phyloP scores from a whole-genome alignment of 1,140 invertebrate genomes.

The Drosophila athabasca region DNA sequence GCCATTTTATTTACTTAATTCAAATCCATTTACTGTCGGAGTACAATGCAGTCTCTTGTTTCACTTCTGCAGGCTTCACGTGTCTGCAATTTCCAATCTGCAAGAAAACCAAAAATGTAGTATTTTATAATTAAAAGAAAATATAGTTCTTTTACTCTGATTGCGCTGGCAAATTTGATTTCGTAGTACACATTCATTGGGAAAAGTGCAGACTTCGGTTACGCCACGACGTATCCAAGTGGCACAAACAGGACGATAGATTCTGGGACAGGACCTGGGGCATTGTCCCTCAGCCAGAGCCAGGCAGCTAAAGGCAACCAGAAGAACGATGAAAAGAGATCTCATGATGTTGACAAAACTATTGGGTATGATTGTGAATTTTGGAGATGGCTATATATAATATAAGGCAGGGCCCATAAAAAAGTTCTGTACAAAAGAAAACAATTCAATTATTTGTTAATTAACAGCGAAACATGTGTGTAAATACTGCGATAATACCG shows the following conservation, averaged over 20 bases:
- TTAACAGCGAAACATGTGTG: constrained; percentile 10
- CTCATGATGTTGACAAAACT: constrained; percentile 21
- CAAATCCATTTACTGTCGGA: background rate
- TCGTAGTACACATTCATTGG: constrained; percentile 15
- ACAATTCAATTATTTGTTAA: background rate
- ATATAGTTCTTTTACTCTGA: constrained; percentile 14
- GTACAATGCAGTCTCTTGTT: constrained; percentile 10
- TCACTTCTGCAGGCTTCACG: background rate
- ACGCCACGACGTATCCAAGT: constrained; percentile 6
- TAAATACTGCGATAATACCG: background rate
- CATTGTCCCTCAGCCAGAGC: constrained; percentile 16
- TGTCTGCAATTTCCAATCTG: constrained; percentile 22
- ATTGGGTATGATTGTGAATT: background rate
- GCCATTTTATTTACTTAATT: background rate
- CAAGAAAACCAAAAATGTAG: background rate
- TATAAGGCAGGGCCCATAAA: constrained; percentile 14
- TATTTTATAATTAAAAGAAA: background rate
- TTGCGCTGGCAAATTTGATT: constrained; percentile 21
- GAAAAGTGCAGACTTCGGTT: constrained; percentile 25
- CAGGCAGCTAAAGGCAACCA: constrained; percentile 22
- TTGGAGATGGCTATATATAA: constrained; percentile 24
- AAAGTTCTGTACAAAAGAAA: background rate
- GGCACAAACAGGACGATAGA: constrained; percentile 28
- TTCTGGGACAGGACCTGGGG: constrained; percentile 11
- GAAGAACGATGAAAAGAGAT: constrained; percentile 8